These are phyloP conservation scores for Chlorocebus sabaeus DNA, from an alignment of 2,113 vertebrate genomes.

Conservation along the genomic window DNA sequence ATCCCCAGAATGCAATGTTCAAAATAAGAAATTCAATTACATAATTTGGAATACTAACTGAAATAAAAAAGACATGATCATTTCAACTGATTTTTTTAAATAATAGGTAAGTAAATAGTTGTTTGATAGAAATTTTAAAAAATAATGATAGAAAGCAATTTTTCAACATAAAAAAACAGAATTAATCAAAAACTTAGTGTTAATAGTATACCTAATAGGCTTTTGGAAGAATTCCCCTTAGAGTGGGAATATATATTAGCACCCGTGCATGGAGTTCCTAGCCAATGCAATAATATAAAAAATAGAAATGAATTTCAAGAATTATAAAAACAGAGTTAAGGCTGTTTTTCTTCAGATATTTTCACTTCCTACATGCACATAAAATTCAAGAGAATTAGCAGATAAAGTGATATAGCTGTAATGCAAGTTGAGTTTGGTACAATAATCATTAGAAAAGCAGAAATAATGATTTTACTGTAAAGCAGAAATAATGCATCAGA, in stretches of 20 bases:
- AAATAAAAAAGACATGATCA: neutral
- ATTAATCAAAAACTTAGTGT: neutral
- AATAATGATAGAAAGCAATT: neutral
- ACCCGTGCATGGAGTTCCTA: neutral
- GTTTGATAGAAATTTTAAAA: neutral
- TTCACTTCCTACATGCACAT: neutral
- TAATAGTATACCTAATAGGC: neutral
- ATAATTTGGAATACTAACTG: neutral
- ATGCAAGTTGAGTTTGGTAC: neutral
- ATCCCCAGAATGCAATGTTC: neutral
- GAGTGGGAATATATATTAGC: neutral
- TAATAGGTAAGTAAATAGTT: neutral
- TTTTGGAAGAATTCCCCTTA: neutral
- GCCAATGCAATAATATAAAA: neutral
- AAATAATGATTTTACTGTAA: neutral
- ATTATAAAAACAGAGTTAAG: neutral
- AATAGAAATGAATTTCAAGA: neutral
- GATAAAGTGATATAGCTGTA: neutral
- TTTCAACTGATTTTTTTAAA: neutral
- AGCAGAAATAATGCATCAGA: neutral
- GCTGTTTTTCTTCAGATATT: neutral
- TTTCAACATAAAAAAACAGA: neutral
- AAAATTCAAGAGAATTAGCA: neutral
- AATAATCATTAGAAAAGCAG: neutral
- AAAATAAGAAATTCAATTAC: neutral